These are phyloP conservation scores for Eumaeus atala DNA, from an alignment of 1,140 invertebrate species.

Conservation along the genomic window DNA sequence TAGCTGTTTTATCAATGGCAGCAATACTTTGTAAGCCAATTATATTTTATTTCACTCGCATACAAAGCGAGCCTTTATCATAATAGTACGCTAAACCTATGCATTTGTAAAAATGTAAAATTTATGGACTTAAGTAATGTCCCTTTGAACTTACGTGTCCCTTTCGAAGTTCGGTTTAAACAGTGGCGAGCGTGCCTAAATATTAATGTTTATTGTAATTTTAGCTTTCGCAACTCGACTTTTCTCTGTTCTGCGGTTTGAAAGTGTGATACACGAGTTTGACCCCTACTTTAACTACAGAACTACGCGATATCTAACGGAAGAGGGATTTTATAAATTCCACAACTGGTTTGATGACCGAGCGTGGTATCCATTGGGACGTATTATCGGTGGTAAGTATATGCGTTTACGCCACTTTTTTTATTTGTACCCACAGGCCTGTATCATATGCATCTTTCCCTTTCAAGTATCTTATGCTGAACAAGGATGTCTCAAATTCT, in stretches of 20 bases:
- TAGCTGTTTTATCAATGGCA: constrained; percentile 92
- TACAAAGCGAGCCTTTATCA: too few relatives aligned
- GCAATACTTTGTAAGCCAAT: constrained; percentile 91
- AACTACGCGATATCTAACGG: constrained; percentile 94
- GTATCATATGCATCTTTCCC: too few relatives aligned
- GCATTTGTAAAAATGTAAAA: too few relatives aligned
- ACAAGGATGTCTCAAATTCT: too few relatives aligned
- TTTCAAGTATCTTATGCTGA: too few relatives aligned
- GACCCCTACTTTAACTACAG: constrained; percentile 99
- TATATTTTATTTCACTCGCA: too few relatives aligned
- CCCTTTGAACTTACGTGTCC: neutral
- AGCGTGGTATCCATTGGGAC: constrained; percentile 97
- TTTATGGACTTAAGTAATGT: neutral
- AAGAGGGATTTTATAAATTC: constrained; percentile 98
- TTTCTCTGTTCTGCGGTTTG: constrained; percentile 97
- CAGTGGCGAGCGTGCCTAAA: neutral
- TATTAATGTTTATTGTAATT: constrained; percentile 31
- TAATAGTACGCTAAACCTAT: too few relatives aligned
- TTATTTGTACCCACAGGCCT: too few relatives aligned
- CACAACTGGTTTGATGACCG: constrained; percentile 99
- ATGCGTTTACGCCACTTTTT: neutral
- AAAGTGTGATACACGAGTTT: constrained; percentile 99
- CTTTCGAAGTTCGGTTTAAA: neutral
- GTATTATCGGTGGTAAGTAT: constrained; percentile 92
- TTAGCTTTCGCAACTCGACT: constrained; percentile 95